Conservation (phyloP, 2,797 vertebrate species). For the Acipenser oxyrinchus region DNA sequence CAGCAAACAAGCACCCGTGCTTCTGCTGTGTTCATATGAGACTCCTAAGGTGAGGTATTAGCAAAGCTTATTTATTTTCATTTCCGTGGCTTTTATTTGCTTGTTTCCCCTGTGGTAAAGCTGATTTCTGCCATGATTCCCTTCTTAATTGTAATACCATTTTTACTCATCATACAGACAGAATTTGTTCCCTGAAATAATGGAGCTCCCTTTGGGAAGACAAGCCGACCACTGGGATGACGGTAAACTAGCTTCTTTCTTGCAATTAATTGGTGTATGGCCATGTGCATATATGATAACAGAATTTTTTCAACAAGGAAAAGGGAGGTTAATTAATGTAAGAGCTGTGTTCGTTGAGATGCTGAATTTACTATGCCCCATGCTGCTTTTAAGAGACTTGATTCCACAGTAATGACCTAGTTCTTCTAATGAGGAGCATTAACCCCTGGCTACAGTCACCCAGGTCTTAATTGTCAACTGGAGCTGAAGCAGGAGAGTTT, state of each 20-base stretch:
- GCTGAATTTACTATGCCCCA: constrained; percentile 84
- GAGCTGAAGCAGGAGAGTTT: constrained; percentile 79
- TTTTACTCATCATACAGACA: constrained; percentile 96
- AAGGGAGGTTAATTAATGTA: constrained; percentile 99
- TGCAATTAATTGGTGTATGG: constrained; percentile 95
- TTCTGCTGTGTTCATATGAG: constrained; percentile 67
- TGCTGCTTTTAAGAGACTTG: constrained; percentile 94
- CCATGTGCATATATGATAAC: constrained; percentile 85
- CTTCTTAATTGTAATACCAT: constrained; percentile 97
- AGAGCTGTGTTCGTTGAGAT: constrained; percentile 86
- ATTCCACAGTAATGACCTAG: constrained; percentile 99
- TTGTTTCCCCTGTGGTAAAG: constrained; percentile 85
- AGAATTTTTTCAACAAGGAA: constrained; percentile 77
- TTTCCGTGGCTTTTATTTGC: constrained; percentile 93
- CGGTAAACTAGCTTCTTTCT: constrained; percentile 77
- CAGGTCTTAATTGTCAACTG: constrained; percentile 99
- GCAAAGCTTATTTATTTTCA: constrained; percentile 96
- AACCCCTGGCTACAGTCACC: constrained; percentile 99
- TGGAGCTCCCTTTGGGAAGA: constrained; percentile 84
- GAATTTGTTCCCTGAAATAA: constrained; percentile 86
- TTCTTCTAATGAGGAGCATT: constrained; percentile 99
- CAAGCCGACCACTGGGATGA: constrained; percentile 75
- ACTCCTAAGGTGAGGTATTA: constrained; percentile 97
- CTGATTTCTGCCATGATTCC: constrained; percentile 96
- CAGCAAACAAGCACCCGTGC: constrained; percentile 60